Percentiles rank a stretch among this genome's conserved stretches.
Conservation (phyloP, 2,888 invertebrate genomes). For the Abscondita cerata region DNA sequence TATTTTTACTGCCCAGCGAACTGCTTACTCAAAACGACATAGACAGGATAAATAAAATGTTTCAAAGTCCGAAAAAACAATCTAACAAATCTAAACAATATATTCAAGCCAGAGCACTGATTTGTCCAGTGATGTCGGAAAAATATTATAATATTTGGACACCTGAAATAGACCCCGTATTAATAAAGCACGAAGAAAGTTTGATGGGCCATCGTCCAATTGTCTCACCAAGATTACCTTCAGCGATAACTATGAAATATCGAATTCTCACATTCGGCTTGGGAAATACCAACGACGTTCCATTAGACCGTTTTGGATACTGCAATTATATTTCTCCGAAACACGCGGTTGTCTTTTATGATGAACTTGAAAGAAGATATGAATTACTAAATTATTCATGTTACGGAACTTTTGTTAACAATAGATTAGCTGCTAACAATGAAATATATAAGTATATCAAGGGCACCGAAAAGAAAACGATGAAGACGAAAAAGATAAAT, state of each 20-base stretch:
- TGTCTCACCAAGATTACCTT: slow-evolving; percentile 54
- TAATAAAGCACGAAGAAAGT: slow-evolving; percentile 56
- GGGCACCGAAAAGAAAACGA: slow-evolving; percentile 11
- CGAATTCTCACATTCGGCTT: slow-evolving; percentile 75
- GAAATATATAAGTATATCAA: slow-evolving; percentile 51
- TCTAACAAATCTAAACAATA: slow-evolving; percentile 42
- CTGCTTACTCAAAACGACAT: slow-evolving; percentile 66
- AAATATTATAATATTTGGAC: slow-evolving; percentile 56
- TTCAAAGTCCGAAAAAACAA: slow-evolving; percentile 54
- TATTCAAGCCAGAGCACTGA: slow-evolving; percentile 66
- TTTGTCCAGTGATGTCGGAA: slow-evolving; percentile 67
- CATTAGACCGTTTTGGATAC: slow-evolving; percentile 69
- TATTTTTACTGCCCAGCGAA: slow-evolving; percentile 67
- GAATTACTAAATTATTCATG: slow-evolving; percentile 94
- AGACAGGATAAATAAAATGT: slow-evolving; percentile 56
- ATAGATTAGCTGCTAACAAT: slow-evolving; percentile 83
- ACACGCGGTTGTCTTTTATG: slow-evolving; percentile 85
- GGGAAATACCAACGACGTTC: slow-evolving; percentile 67
- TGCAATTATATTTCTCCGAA: slow-evolving; percentile 74
- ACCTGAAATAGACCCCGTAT: slow-evolving; percentile 55
- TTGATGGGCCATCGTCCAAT: slow-evolving; percentile 56
- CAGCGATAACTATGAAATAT: slow-evolving; percentile 69
- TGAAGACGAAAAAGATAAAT: slow-evolving; percentile 44
- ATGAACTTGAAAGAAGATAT: slow-evolving; percentile 82
- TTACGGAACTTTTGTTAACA: slow-evolving; percentile 87